Evolutionary conservation across 1,140 invertebrate species (phyloP), one percentile per base, ranked within the genome.

Genomic region (Stenopsyche tienmushanensis): DNA sequence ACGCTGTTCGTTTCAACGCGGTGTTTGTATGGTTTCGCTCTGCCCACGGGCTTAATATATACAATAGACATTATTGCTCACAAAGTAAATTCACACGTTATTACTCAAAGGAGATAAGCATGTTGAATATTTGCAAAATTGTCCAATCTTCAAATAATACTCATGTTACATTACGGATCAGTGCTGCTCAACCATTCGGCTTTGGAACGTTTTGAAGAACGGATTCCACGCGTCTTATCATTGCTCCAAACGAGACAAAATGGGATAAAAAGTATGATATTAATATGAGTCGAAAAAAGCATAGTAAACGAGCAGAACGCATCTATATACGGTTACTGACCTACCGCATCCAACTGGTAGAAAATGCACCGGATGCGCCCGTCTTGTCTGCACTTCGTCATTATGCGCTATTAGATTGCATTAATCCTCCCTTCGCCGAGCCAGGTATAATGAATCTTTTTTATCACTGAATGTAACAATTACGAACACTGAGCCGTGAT

Each of bases 321-420:
- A 5, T 49, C 15, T 49, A 3, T 18, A 18, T 21, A 2, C 17
- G 47, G 47, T 18, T 49, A 49, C 47, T 49, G 47, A 49, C 47
- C 47, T 49, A 49, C 47, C 47, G 17, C 47, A 49, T 49, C 3
- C 41, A 9, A 42, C 41, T 49, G 15, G 47, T 21, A 49, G 10
- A 13, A 23, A 53, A 53, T 53, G 50, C 50, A 53, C 50, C 50
- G 50, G 50, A 53, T 53, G 50, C n/a, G 5, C 20, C 23, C 50
- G 24, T 53, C 50, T 53, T 53, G 23, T 25, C 21, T 53, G n/a
- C 50, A 29, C 5, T 29, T 53, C 23, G 24, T 53, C 24, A 53
- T 53, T 53, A 53, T 53, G 25, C 50, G 21, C 24, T 13, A 10
- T 23, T 24, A 10, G 23, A 53, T 18, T 53, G 50, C 25, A 10